Evolutionary conservation across 2,888 invertebrate species (phyloP).

Genomic region (Acleris emargana): DNA sequence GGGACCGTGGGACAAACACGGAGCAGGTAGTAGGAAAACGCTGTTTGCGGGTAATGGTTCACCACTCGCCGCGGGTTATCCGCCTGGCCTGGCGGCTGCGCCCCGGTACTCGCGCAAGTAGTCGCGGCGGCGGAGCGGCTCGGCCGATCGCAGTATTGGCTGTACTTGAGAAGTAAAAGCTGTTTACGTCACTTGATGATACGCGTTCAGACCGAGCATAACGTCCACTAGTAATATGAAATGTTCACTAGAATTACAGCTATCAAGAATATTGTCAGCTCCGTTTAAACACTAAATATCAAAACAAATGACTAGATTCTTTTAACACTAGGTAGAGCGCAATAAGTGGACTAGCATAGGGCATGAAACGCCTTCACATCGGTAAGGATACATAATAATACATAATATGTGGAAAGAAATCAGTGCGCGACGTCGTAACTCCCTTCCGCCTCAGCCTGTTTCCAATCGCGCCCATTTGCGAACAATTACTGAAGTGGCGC

Average conservation of each 20-base stretch:
- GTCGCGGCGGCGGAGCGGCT: background rate
- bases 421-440: background rate
- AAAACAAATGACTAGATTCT: too few relatives aligned
- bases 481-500: conserved; percentile 32
- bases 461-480: conserved; percentile 24
- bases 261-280: too few relatives aligned
- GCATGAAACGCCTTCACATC: too few relatives aligned
- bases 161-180: background rate
- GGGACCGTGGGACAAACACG: background rate
- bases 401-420: background rate
- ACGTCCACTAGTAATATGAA: too few relatives aligned
- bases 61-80: conserved; percentile 7
- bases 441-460: conserved; percentile 1
- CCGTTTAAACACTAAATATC: too few relatives aligned
- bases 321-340: too few relatives aligned
- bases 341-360: too few relatives aligned
- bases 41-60: conserved; percentile 11
- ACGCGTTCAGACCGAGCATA: too few relatives aligned
- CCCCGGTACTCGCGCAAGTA: background rate
- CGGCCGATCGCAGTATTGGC: background rate
- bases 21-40: conserved; percentile 11
- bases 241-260: too few relatives aligned
- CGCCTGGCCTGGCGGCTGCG: conserved; percentile 19
- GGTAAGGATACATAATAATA: too few relatives aligned
- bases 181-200: too few relatives aligned